Conservation (phyloP, 2,797 vertebrate species). For the Channallabes apus region DNA sequence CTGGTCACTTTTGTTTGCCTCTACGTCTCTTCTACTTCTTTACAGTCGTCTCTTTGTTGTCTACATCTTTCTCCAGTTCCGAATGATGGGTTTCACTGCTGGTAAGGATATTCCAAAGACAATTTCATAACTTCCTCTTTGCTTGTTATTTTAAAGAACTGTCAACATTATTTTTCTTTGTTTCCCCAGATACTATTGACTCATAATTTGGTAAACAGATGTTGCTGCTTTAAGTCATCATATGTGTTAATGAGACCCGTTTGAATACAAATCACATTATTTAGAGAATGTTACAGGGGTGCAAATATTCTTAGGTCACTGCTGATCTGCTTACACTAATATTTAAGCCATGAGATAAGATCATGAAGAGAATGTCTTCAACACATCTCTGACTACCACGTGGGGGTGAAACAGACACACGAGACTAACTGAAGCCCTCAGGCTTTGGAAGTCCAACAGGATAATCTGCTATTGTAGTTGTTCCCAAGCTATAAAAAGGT, state of each 20-base stretch:
- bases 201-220: neutral
- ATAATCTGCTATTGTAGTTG: neutral
- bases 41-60: neutral
- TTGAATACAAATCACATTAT: neutral
- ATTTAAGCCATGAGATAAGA: neutral
- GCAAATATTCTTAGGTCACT: neutral
- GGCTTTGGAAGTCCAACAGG: neutral
- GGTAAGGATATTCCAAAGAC: neutral
- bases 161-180: neutral
- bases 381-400: neutral
- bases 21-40: neutral
- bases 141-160: neutral
- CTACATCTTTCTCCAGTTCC: neutral
- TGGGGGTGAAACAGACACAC: neutral
- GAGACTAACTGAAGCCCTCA: neutral
- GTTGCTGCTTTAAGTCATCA: constrained; percentile 13
- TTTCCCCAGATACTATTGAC: neutral
- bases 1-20: neutral
- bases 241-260: neutral
- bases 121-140: neutral
- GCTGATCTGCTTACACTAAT: no score
- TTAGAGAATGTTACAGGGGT: neutral
- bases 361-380: neutral
- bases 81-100: neutral
- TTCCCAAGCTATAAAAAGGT: constrained; percentile 26